A percentile compares a stretch with the other conserved stretches of the same genome.
Conservation (phyloP, 2,113 vertebrate genomes). For the Prionailurus viverrinus region DNA sequence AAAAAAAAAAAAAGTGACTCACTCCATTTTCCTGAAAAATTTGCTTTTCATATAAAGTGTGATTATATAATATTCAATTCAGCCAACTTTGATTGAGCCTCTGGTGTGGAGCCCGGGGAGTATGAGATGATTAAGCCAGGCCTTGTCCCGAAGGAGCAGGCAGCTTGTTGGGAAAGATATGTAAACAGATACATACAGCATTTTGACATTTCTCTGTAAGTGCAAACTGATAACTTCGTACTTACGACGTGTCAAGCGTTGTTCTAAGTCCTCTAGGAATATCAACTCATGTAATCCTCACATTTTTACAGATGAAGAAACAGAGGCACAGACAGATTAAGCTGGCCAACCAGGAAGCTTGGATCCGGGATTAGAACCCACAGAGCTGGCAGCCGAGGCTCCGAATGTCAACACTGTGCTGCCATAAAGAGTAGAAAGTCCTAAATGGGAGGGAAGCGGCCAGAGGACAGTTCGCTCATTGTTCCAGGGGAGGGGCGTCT, state of each 20-base stretch:
- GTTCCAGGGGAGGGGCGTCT: not conserved
- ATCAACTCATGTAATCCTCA: not conserved
- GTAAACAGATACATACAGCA: not conserved
- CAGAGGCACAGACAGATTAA: not conserved
- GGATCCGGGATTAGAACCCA: not conserved
- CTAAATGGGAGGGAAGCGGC: not conserved
- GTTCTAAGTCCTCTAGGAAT: not conserved
- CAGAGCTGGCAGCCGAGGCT: not conserved
- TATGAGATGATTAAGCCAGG: not conserved
- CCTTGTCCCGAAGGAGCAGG: not conserved
- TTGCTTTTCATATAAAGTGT: not conserved
- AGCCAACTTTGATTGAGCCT: not conserved
- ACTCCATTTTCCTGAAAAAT: not conserved
- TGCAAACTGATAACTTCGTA: not conserved
- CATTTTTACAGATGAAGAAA: constrained; percentile 37
- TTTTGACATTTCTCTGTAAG: not conserved
- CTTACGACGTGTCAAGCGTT: not conserved
- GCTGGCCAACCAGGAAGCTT: not conserved
- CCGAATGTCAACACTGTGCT: not conserved
- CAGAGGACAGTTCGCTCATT: not conserved
- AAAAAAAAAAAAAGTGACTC: not conserved
- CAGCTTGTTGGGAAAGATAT: not conserved
- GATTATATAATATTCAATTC: not conserved
- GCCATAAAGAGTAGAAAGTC: not conserved
- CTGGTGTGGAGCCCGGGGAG: not conserved